Evolutionary conservation across 2,113 vertebrate genomes (phyloP), one percentile per base, ranked within the genome.

Genomic region (Pedetes capensis): DNA sequence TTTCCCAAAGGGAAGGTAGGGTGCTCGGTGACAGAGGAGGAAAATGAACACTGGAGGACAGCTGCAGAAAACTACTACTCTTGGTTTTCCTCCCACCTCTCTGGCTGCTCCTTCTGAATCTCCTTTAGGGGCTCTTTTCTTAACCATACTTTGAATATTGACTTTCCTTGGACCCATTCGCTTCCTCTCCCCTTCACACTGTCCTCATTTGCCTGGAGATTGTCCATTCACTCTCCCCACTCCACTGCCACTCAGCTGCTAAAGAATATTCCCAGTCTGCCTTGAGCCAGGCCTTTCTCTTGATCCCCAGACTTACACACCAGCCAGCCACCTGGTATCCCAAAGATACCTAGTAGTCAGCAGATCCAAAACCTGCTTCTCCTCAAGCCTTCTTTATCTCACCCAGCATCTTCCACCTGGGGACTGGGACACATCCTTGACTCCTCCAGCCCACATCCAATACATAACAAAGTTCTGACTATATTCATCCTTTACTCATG

Each of bases 151-250:
- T 88, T 61, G 63, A 79, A 61, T 9, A 51, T 61, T 1, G 10
- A 10, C 68, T 95, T 79, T 68, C 91, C 44, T 81, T 37, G 27
- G 71, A 80, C 63, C 20, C 85, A 39, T 22, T 89, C 87, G n/a
- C 39, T 84, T 89, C 63, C 89, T 94, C 74, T 90, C 59, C 57
- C 87, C 59, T 63, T 69, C 96, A 57, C 66, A 11, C 39, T 79
- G 34, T 90, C 75, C 81, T 93, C 78, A 72, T 49, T 85, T 85
- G 89, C 91, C 93, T 91, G 16, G 39, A 86, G 47, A 68, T 81
- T 11, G 0, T n/a, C 81, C 47, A 29, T 32, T 93, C 78, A 69
- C 76, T 51, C 63, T 91, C 72, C 71, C 14, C 11, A 55, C 59
- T 61, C 44, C 80, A 64, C 64, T 74, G 47, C 78, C 86, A 81